phyloP scores from a whole-genome alignment of 2,113 vertebrate genomes.

The Orthonyx spaldingii region DNA sequence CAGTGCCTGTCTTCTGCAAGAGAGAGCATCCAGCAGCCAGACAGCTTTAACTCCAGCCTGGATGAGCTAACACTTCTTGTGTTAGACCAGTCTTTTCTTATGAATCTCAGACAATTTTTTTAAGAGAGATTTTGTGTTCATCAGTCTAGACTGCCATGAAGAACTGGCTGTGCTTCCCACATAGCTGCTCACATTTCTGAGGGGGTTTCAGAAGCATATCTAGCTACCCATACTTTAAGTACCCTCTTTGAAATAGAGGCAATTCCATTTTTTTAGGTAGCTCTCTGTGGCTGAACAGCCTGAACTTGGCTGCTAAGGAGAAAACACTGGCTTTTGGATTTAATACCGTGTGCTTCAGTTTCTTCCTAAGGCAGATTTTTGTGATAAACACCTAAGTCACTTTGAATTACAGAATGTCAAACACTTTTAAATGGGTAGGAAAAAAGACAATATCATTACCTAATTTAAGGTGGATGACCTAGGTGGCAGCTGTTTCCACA shows the following conservation, averaged over 20 bases:
- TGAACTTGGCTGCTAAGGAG: background rate
- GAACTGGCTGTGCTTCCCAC: background rate
- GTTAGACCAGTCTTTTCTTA: background rate
- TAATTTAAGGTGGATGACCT: constrained; percentile 41
- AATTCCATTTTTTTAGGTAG: background rate
- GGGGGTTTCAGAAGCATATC: background rate
- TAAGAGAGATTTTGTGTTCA: background rate
- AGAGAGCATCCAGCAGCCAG: background rate
- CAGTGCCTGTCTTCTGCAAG: background rate
- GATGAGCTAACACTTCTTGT: background rate
- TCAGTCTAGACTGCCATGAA: background rate
- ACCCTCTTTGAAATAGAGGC: background rate
- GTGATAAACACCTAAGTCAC: constrained; percentile 36
- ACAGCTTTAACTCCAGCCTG: background rate
- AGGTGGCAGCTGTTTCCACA: constrained; percentile 51
- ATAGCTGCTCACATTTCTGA: background rate
- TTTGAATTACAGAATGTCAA: constrained; percentile 37
- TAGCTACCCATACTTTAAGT: background rate
- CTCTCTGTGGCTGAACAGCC: background rate
- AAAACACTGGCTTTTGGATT: background rate
- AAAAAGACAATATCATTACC: constrained; percentile 37
- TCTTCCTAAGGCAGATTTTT: constrained; percentile 29
- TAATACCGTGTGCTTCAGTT: background rate
- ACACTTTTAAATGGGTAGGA: constrained; percentile 5
- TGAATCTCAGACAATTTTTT: background rate